These are phyloP conservation scores for Cryptus armator DNA, from an alignment of 2,888 invertebrate genomes.

Conservation along the genomic window DNA sequence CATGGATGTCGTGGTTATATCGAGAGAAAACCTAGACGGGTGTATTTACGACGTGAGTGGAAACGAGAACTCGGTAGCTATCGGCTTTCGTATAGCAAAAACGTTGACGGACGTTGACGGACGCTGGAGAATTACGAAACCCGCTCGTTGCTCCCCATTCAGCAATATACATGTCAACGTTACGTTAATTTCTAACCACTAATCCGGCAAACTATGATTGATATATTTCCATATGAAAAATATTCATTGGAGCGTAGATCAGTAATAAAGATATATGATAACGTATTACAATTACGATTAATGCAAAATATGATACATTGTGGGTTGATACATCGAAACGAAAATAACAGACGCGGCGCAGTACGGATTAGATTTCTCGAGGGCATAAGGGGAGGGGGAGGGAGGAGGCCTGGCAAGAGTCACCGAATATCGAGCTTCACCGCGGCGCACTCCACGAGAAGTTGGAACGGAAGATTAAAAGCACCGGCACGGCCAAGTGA, in stretches of 20 bases:
- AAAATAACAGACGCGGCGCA: neutral
- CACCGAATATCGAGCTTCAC: slow-evolving; percentile 42
- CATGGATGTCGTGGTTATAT: slow-evolving; percentile 30
- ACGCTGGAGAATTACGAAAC: slow-evolving; percentile 49
- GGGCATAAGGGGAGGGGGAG: neutral
- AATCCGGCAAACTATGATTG: neutral
- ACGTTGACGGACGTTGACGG: slow-evolving; percentile 54
- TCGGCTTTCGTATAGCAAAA: slow-evolving; percentile 57
- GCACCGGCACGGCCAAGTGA: slow-evolving; percentile 66
- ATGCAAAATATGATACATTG: neutral
- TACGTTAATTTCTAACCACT: neutral
- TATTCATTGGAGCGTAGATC: neutral
- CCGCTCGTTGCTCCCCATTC: neutral
- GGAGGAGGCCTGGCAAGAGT: neutral
- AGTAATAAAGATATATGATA: neutral
- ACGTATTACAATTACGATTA: neutral
- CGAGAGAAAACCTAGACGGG: slow-evolving; percentile 51
- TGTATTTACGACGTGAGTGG: slow-evolving; percentile 50
- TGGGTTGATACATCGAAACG: neutral
- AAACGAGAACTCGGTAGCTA: slow-evolving; percentile 19
- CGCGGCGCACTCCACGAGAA: slow-evolving; percentile 51
- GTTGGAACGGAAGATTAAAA: slow-evolving; percentile 64
- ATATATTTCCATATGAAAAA: neutral
- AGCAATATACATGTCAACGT: neutral
- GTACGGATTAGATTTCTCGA: slow-evolving; percentile 18